Evolutionary conservation across 2,888 invertebrate genomes (phyloP), one percentile per base, ranked within the genome.

Genomic region (Tetrapedia diversipes): DNA sequence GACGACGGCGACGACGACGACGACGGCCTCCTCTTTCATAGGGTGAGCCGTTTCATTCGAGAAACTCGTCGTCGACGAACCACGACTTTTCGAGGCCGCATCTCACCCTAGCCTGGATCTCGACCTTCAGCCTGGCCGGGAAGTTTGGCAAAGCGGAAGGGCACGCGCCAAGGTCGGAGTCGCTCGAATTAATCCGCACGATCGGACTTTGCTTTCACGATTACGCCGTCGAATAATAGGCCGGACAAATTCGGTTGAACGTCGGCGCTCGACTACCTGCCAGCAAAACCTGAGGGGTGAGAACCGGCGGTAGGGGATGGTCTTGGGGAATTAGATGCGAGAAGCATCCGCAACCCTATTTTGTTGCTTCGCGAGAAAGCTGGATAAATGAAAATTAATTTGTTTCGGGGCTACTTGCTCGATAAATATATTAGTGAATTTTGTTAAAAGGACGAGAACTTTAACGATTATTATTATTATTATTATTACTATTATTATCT

Each of bases 11-110:
- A 79, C 73, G 71, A 19, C 54, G 54, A 45, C 70, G 70, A 47
- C 80, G 72, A 64, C 64, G 70, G 54, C 59, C 73, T 83, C 83
- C 86, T n/a, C n/a, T 88, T 87, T 87, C 86, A 88, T 87, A 82
- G 81, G 73, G 45, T 64, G 61, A 82, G 80, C 82, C 86, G 78
- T 86, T 85, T 81, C 85, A 80, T 75, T 82, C 80, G 79, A 45
- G 84, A 64, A 59, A 81, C 69, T 83, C 70, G 81, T 45, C 67
- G 69, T n/a, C 59, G 65, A 66, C 80, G 67, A 80, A 63, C 56
- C n/a, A 64, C 60, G 66, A 63, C 56, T 72, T 54, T n/a, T 41
- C 60, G 43, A 59, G 65, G 51, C 47, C 61, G 75, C 74, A 77
- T 80, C n/a, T n/a, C n/a, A n/a, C n/a, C n/a, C n/a, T n/a, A n/a